Base-by-base conservation (phyloP, 2,888 invertebrate genomes). In the Lampropteryx suffumata region DNA sequence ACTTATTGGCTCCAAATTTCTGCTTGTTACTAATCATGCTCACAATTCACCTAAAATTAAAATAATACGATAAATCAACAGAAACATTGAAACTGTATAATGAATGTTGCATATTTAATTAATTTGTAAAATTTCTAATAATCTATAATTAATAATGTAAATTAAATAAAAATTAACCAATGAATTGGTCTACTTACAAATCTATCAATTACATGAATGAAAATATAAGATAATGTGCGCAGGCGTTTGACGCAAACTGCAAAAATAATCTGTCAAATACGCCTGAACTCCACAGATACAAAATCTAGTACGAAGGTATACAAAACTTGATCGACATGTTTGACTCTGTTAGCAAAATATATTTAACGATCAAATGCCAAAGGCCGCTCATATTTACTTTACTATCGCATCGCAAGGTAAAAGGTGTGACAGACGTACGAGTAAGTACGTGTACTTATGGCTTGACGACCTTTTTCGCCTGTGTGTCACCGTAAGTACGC, bases 61-160 rank as follows among this genome's bases (percentile, higher is more conserved):
- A 82, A 80, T 78, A 73, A 79, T 76, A 79, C 71, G 72, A 71
- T 64, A 65, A 59, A 71, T 62, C 34, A 73, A 72, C 69, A 68
- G 69, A 69, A 73, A 72, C 58, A 69, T 65, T 56, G 58, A 68
- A 66, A 69, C 39, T 17, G 17, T 13, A 27, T 73, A 70, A 57
- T 64, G 71, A 30, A 12, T 14, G 33, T 49, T 74, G 37, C 36
- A 47, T 46, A 37, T 32, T n/a, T n/a, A n/a, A n/a, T n/a, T 41
- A 37, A 42, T 66, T 63, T 67, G 69, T 67, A 65, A 59, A 67
- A 62, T 17, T 51, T 58, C 59, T 56, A 59, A 53, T 64, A 59
- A 57, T 50, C 43, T 65, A 36, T 17, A 17, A 17, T 17, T n/a
- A n/a, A n/a, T 32, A 41, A 21, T 30, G 35, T 41, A 47, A 30